Base-by-base conservation (phyloP, 1,140 invertebrate species). In the Limonius californicus region DNA sequence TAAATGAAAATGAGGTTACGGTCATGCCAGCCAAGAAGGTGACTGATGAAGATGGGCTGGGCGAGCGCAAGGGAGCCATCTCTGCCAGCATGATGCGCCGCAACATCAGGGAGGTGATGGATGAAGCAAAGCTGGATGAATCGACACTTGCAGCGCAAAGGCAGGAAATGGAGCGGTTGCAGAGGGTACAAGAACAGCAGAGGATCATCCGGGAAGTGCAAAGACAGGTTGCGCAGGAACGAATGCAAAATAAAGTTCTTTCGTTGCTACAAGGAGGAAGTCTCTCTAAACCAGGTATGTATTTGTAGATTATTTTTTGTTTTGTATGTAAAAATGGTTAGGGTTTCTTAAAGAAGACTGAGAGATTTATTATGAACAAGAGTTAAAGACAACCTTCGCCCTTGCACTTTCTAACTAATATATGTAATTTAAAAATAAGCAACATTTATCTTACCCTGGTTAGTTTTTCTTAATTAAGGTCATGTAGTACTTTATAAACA, bases 101-200 rank as follows among this genome's bases (percentile, higher is more conserved):
- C 59, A 94, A 94, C 70, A 94, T 93, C 67, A 84, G 94, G 39
- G 92, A 96, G 78, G 94, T 97, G 0, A 90, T 96, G 84, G 89
- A 91, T 72, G 93, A 96, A 70, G 90, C 89, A 56, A 91, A 97
- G 71, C 76, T 98, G 47, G 95, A 97, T 73, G 89, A 92, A 66
- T 89, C 91, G 7, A 97, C 95, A 4, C 73, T 96, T n/a, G 87
- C 87, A 18, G 95, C 95, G 1, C 94, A 97, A 75, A 82, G 91
- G 27, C 93, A 95, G 74, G 95, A 98, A 78, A 88, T 89, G 68
- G 94, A 97, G 73, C 82, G 95, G 73, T 78, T 92, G 53, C 82
- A 87, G 12, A 80, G 90, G n/a, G 89, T 93, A 20, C 90, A 91
- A 72, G 90, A 91, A 70, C 89, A 92, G 69, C 90, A 92, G 70